Evolutionary conservation across 1,140 invertebrate species (phyloP).

Genomic region (Euglossa dilemma): DNA sequence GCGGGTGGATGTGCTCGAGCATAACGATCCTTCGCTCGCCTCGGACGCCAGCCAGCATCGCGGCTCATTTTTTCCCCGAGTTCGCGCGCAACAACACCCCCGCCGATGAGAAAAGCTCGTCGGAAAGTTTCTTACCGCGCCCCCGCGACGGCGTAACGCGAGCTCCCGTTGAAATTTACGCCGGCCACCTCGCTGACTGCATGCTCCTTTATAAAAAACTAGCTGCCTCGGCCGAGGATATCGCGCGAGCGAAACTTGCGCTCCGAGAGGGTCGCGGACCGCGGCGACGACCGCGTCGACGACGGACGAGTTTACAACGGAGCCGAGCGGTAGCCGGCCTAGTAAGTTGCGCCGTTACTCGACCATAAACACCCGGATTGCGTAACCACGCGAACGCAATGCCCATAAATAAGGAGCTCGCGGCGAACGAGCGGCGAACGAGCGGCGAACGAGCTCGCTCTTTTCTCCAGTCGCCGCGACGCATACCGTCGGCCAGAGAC

Average conservation of each 20-base stretch:
- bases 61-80: conserved; percentile 43
- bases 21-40: conserved; percentile 54
- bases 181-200: conserved; percentile 46
- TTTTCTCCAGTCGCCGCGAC: not conserved
- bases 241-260: no score
- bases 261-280: not conserved
- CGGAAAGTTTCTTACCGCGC: conserved; percentile 64
- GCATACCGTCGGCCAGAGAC: not conserved
- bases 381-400: conserved; percentile 61
- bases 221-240: conserved; percentile 26
- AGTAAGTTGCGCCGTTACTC: conserved; percentile 56
- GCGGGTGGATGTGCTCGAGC: conserved; percentile 50
- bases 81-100: conserved; percentile 15
- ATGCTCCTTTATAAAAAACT: conserved; percentile 65
- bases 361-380: conserved; percentile 62
- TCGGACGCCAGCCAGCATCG: conserved; percentile 15
- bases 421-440: not conserved
- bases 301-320: conserved; percentile 20
- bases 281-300: no score
- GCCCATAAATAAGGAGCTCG: conserved; percentile 58
- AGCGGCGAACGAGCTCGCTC: not conserved
- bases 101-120: conserved; percentile 66
- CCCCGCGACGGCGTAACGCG: conserved; percentile 4
- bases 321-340: conserved; percentile 14
- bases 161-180: conserved; percentile 31